Evolutionary conservation across 2,888 invertebrate species (phyloP).

Genomic region (Coleophora flavipennella): DNA sequence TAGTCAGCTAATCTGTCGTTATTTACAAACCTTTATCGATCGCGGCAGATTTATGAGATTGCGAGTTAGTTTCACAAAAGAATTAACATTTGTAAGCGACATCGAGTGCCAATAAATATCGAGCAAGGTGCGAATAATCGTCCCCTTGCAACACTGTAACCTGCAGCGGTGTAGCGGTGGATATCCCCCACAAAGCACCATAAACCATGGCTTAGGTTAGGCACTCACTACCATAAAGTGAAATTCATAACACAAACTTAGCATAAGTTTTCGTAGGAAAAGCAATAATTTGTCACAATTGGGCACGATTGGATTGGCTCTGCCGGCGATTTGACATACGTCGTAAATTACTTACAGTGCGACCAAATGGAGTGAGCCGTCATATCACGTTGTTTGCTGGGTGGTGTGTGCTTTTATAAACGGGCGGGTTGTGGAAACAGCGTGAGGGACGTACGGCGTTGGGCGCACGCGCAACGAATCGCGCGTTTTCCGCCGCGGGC

Average conservation of each 20-base stretch:
- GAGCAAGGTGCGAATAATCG: constrained; percentile 54
- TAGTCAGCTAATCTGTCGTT: constrained; percentile 51
- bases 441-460: constrained; percentile 44
- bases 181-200: constrained; percentile 39
- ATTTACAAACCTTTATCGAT: constrained; percentile 67
- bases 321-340: constrained; percentile 66
- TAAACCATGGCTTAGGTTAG: constrained; percentile 29
- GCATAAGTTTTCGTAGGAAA: constrained; percentile 66
- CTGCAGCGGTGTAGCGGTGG: constrained; percentile 16
- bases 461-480: constrained; percentile 68
- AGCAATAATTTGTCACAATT: constrained; percentile 72
- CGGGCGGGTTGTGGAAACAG: constrained; percentile 53
- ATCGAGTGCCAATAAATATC: constrained; percentile 65
- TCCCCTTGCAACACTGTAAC: constrained; percentile 52
- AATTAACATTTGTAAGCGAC: constrained; percentile 60
- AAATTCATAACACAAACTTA: constrained; percentile 58
- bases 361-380: constrained; percentile 44
- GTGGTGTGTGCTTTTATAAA: constrained; percentile 27
- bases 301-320: constrained; percentile 69
- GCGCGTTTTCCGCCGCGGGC: constrained; percentile 60
- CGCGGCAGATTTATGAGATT: constrained; percentile 50
- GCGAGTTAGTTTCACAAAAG: constrained; percentile 51
- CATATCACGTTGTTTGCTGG: constrained; percentile 17
- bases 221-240: constrained; percentile 34
- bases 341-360: constrained; percentile 61